Evolutionary conservation across 23 tunicate species (phyloP), one percentile per base, ranked within the genome.

Genomic region (Styela clava): DNA sequence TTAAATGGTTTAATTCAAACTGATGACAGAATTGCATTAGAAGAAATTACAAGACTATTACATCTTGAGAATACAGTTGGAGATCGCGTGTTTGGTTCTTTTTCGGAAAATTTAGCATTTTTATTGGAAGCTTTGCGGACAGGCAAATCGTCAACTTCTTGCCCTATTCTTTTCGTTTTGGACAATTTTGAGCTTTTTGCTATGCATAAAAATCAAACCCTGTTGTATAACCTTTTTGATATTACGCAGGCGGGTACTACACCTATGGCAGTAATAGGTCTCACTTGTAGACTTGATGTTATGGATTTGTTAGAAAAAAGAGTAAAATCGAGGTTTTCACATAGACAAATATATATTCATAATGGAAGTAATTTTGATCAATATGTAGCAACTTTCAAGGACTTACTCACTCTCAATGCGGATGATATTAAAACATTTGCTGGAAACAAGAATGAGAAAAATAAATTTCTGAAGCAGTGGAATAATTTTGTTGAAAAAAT

Each of bases 101-200:
- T 93, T 33, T 72, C 98, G 0, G 98, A 93, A 78, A 87, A 84
- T 28, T 84, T 93, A 21, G 35, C 84, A 12, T 93, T 87, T 93
- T 51, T 93, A 56, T 81, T 93, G 62, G 78, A 93, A 51, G 93
- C 93, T 63, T 44, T 93, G 31, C 35, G 84, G 22, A n/a, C 81
- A 3, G 98, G 98, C 1, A 82, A 83, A 20, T 37, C 83, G 3
- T 56, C 78, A 19, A 70, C 64, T 19, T 93, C 98, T 18, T 52
- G 64, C 23, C 98, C 98, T 7, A 67, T 93, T 23, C 30, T 93
- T 5, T 81, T 93, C 52, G 52, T 93, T 12, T 32, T 93, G 70
- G 98, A 93, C 68, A 86, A 84, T 35, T 93, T 93, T 72, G 98
- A 93, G 64, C 70, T 93, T 30, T 93, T 93, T 72, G 93, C 98